These are phyloP conservation scores for Calidris pygmaea DNA, from an alignment of 2,113 vertebrate species.

Conservation along the genomic window DNA sequence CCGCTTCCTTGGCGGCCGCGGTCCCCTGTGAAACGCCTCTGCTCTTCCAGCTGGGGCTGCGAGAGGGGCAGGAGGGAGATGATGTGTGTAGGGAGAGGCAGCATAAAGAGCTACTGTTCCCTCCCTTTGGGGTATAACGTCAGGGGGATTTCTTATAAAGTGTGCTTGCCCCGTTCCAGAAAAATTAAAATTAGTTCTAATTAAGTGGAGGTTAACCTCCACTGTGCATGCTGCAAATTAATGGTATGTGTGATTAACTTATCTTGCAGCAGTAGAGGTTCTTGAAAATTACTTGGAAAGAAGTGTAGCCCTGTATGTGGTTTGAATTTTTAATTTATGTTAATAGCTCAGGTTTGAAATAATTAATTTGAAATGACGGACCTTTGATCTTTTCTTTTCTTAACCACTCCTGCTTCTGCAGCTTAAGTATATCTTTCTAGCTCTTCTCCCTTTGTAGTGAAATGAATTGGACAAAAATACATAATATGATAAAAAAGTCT, in stretches of 20 bases:
- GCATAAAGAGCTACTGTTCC: not conserved
- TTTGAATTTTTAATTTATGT: constrained; percentile 50
- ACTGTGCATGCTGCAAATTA: constrained; percentile 9
- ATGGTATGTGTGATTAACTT: constrained; percentile 31
- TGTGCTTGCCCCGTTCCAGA: not conserved
- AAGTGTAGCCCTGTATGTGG: not conserved
- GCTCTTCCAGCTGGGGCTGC: not conserved
- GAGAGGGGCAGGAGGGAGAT: not conserved
- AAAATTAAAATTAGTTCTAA: constrained; percentile 51
- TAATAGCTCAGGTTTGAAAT: not conserved
- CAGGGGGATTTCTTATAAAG: not conserved
- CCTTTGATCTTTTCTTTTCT: constrained; percentile 21
- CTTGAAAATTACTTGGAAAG: constrained; percentile 40
- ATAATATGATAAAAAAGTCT: not conserved
- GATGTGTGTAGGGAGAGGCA: not conserved
- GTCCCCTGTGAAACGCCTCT: not conserved
- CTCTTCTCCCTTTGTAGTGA: not conserved
- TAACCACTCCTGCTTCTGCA: not conserved
- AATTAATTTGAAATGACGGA: not conserved
- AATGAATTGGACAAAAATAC: not conserved
- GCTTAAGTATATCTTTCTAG: not conserved
- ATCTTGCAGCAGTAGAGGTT: not conserved
- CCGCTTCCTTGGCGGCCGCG: accelerated
- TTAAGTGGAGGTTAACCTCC: constrained; percentile 62
- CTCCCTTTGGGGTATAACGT: not conserved